These are phyloP conservation scores for Lepus townsendii DNA, from an alignment of 2,797 vertebrate species.

Conservation along the genomic window DNA sequence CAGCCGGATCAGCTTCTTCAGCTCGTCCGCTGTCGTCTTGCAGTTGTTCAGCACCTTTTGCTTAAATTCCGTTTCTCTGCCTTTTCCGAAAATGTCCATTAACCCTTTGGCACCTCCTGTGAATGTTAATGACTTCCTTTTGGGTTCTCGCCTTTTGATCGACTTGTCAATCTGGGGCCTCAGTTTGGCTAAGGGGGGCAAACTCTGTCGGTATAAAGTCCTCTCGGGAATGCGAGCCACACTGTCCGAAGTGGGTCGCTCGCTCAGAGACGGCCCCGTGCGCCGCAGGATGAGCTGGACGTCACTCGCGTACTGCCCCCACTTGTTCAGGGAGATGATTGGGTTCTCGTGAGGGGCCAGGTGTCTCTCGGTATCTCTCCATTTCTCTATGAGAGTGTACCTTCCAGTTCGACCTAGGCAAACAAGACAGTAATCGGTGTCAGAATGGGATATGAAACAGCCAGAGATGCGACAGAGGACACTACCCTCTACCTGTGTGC, in stretches of 20 bases:
- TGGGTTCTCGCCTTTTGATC: conserved; percentile 95
- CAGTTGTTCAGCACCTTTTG: conserved; percentile 92
- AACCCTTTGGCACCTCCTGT: conserved; percentile 96
- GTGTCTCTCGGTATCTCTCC: conserved; percentile 97
- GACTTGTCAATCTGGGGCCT: conserved; percentile 93
- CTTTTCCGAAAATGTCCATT: conserved; percentile 95
- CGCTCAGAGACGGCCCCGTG: conserved; percentile 96
- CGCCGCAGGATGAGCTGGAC: conserved; percentile 97
- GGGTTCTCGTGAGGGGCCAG: conserved; percentile 97
- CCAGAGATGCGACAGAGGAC: conserved; percentile 50
- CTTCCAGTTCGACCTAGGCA: conserved; percentile 95
- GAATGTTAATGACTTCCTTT: conserved; percentile 97
- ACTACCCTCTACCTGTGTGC: not conserved
- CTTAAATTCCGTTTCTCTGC: conserved; percentile 92
- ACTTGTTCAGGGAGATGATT: conserved; percentile 97
- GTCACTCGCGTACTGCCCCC: conserved; percentile 98
- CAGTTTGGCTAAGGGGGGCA: conserved; percentile 96
- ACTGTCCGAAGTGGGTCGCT: conserved; percentile 95
- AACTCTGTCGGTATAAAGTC: conserved; percentile 96
- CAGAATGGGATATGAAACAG: not conserved
- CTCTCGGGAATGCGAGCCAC: conserved; percentile 94
- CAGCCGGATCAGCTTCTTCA: conserved; percentile 94
- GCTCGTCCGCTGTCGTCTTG: conserved; percentile 92
- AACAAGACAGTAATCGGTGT: conserved; percentile 30
- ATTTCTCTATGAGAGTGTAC: conserved; percentile 98